Evolutionary conservation across 2,113 vertebrate genomes (phyloP).

Genomic region (Phyllostomus hastatus): DNA sequence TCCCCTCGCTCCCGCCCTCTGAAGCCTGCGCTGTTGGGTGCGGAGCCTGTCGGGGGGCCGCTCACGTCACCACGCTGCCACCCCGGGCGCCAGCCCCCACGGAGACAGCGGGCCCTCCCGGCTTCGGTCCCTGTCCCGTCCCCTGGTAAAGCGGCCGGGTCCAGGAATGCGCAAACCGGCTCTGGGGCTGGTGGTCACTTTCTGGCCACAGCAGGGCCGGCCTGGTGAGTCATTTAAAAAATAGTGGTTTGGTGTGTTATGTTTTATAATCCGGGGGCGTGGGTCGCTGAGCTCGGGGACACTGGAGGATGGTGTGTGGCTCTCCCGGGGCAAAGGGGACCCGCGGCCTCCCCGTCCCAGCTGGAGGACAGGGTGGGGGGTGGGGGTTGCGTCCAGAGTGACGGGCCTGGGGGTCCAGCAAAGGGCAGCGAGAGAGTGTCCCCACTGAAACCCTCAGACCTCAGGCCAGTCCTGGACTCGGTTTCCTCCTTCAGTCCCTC

Average conservation of each 20-base stretch:
- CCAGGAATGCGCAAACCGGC: neutral
- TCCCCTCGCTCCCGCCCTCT: neutral
- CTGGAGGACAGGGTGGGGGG: neutral
- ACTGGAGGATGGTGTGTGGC: rapidly evolving
- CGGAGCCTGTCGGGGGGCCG: neutral
- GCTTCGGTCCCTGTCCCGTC: neutral
- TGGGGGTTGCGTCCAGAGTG: rapidly evolving
- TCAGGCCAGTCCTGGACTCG: rapidly evolving
- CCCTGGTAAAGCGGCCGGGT: neutral
- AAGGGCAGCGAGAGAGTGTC: rapidly evolving
- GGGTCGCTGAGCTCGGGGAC: rapidly evolving
- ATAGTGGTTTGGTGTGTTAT: rapidly evolving
- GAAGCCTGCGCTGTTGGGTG: neutral
- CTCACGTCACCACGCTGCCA: rapidly evolving
- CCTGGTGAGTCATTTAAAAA: neutral
- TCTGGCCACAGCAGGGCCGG: neutral
- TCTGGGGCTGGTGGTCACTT: neutral
- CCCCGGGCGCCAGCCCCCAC: rapidly evolving
- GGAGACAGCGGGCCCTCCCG: neutral
- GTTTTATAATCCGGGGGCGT: neutral
- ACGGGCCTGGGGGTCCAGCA: rapidly evolving
- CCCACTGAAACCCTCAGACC: rapidly evolving
- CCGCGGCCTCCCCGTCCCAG: neutral
- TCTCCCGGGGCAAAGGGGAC: rapidly evolving
- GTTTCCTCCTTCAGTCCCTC: rapidly evolving